Evolutionary conservation across 1,140 invertebrate species (phyloP), one percentile per base, ranked within the genome.

Genomic region (Dufourea novaeangliae): DNA sequence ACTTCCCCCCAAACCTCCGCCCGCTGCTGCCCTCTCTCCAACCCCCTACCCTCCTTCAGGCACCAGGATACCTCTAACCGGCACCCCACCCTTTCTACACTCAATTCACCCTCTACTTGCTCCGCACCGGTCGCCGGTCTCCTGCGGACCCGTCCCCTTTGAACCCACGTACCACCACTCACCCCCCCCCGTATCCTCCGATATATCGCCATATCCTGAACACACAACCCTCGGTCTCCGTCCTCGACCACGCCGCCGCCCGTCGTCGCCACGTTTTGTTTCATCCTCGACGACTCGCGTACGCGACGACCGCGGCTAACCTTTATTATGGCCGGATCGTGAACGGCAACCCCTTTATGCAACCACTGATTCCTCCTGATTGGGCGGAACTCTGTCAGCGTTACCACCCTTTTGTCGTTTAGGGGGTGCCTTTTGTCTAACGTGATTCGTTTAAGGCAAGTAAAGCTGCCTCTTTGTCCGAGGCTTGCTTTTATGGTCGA

Each of bases 101-200:
- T 88, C 86, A 66, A 87, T 87, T 88, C 86, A 80, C 83, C 87
- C 85, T 87, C 86, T 80, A 70, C 80, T 81, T 80, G 73, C 78
- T 75, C 70, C 61, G 73, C 69, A 27, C 69, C 22, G 57, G 57
- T 66, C 62, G 59, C 69, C 44, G 59, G 84, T 83, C 80, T 80
- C 82, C 72, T 46, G 22, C 72, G 79, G 57, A 81, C 79, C 72
- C 76, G 73, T 82, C 84, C 81, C 85, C 78, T 83, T 86, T 81
- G 74, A 82, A 81, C 79, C 62, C 75, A 54, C 69, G 37, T 70
- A 57, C 69, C 76, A 84, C 74, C 82, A 74, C n/a, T n/a, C n/a
- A n/a, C n/a, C n/a, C n/a, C n/a, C n/a, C n/a, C n/a, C 66, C 83
- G 81, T 84, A 74, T 74, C 75, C 83, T 71, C 25, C 29, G 64